A percentile compares a stretch with the other conserved stretches of the same genome.
Conservation (phyloP, 2,888 invertebrate species). For the Euproctis similis region DNA sequence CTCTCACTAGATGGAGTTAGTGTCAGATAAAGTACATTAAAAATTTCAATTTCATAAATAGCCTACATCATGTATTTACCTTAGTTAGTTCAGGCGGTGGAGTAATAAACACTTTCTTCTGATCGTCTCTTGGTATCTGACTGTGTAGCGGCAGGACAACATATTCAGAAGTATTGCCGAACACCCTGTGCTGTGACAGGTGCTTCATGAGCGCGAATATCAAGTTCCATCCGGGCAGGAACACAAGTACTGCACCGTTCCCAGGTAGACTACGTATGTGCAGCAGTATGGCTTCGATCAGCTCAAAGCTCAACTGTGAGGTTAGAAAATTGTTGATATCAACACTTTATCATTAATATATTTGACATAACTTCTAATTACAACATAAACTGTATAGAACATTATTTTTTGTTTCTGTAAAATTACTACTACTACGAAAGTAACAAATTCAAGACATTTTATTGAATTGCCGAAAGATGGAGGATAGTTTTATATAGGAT, state of each 20-base stretch:
- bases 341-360: no score
- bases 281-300: slow-evolving; percentile 86
- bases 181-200: slow-evolving; percentile 80
- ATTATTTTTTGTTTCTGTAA: no score
- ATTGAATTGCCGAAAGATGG: background rate
- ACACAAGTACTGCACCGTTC: slow-evolving; percentile 92
- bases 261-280: slow-evolving; percentile 77
- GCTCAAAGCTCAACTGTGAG: slow-evolving; percentile 85
- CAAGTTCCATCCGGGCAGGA: slow-evolving; percentile 97
- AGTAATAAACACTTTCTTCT: slow-evolving; percentile 92
- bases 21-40: background rate
- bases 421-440: no score
- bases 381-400: no score
- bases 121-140: slow-evolving; percentile 96
- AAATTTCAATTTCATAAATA: background rate
- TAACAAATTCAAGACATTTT: no score
- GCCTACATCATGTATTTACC: slow-evolving; percentile 50
- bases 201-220: slow-evolving; percentile 94
- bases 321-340: no score
- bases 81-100: slow-evolving; percentile 90
- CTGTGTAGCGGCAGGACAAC: slow-evolving; percentile 96
- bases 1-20: no score
- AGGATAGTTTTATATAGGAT: no score
- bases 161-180: slow-evolving; percentile 79
- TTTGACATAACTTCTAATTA: no score